These are phyloP conservation scores for Drosophila willistoni DNA, from an alignment of 1,140 invertebrate genomes.

Conservation along the genomic window DNA sequence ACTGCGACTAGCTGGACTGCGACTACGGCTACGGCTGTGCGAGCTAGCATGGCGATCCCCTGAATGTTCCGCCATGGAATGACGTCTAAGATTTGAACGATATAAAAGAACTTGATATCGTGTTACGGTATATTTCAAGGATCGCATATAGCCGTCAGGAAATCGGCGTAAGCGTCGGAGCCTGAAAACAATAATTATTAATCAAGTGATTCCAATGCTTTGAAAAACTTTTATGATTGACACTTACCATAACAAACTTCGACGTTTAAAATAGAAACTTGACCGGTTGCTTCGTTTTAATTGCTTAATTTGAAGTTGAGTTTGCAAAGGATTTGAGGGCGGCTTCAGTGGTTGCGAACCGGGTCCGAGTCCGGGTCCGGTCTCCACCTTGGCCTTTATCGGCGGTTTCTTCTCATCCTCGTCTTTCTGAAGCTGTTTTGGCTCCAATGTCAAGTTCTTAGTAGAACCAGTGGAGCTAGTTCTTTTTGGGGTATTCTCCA, in stretches of 20 bases:
- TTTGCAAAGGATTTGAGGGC: slow-evolving; percentile 27
- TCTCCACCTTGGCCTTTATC: neutral
- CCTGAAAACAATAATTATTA: slow-evolving; percentile 16
- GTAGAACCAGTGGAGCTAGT: slow-evolving; percentile 24
- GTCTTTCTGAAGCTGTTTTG: neutral
- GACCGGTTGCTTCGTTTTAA: slow-evolving; percentile 17
- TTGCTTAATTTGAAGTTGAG: slow-evolving; percentile 29
- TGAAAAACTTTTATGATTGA: neutral
- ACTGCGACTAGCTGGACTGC: slow-evolving; percentile 31
- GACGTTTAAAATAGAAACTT: slow-evolving; percentile 49
- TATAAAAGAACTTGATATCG: neutral
- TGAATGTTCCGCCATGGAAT: neutral
- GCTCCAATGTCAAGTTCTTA: slow-evolving; percentile 6
- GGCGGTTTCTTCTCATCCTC: neutral
- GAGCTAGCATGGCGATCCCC: slow-evolving; percentile 2
- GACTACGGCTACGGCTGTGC: slow-evolving; percentile 3
- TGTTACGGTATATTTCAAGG: neutral
- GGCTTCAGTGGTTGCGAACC: slow-evolving; percentile 1
- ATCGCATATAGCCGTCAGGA: slow-evolving; percentile 2
- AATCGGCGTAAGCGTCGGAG: slow-evolving; percentile 17
- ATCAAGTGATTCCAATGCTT: too few species aligned
- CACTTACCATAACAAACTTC: slow-evolving; percentile 58
- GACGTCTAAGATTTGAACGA: neutral
- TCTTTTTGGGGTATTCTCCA: slow-evolving; percentile 8
- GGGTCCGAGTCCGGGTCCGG: too few species aligned